Evolutionary conservation across 1,140 invertebrate genomes (phyloP), one percentile per base, ranked within the genome.

Genomic region (Drosophila littoralis): DNA sequence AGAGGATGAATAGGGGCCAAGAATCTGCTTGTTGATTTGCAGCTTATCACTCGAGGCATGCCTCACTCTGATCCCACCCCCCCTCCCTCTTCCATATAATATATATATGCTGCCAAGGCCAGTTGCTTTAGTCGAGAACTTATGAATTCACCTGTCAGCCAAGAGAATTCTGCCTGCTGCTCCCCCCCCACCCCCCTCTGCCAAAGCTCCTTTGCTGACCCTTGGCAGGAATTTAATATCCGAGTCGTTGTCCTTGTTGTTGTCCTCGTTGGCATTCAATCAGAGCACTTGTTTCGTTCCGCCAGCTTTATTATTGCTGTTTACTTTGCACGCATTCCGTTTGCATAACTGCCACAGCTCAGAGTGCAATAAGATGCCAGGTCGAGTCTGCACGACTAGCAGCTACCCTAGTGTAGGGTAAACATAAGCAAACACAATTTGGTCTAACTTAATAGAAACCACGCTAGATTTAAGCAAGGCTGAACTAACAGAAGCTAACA

Each of bases 211-310:
- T 63, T 33, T 45, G 57, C 43, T 75, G 66, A 75, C 66, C 66
- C 64, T 70, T 70, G 45, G 38, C 43, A 28, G 68, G 73, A 75
- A 75, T 75, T 75, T 75, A 75, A 75, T 75, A 71, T 65, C 40
- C 17, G 38, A 48, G 22, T 48, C 17, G 45, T 10, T 40, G 12
- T 71, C n/a, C 45, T 52, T 40, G 22, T 48, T 51, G 36, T 51
- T 46, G 0, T 42, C 36, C 63, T 36, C 45, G 50, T 55, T 57
- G 17, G 45, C 67, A 58, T 75, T 64, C 50, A 70, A 75, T 64
- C 38, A 52, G 45, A 28, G 59, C 71, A 50, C 43, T 60, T 66
- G 54, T 65, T 65, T 59, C 42, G 36, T 38, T 69, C 48, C 48
- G 69, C n/a, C 46, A 38, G 46, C 69, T 52, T 60, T 59, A 45